Evolutionary conservation across 2,797 vertebrate species (phyloP).

Genomic region (Enteromius viviparus): DNA sequence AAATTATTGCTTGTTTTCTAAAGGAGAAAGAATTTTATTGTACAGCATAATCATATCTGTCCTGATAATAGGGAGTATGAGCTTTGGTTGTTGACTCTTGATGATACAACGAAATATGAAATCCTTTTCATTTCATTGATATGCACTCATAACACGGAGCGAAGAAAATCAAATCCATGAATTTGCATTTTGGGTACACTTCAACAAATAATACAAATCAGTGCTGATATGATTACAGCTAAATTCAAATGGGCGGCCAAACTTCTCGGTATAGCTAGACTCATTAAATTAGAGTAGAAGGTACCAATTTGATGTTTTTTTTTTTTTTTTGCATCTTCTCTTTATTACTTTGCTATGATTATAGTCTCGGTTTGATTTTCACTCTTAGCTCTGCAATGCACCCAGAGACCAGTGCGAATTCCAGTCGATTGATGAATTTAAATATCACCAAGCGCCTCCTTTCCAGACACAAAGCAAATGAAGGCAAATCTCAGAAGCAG

Average conservation of each 20-base stretch:
- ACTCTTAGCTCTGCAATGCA: conserved; percentile 64
- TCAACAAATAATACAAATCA: conserved; percentile 54
- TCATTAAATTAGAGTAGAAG: conserved; percentile 52
- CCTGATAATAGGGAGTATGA: conserved; percentile 72
- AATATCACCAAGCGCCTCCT: conserved; percentile 69
- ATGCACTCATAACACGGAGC: conserved; percentile 48
- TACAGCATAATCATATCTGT: conserved; percentile 73
- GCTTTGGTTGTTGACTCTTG: conserved; percentile 77
- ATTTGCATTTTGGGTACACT: conserved; percentile 53
- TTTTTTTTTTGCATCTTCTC: conserved; percentile 36
- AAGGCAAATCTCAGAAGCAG: conserved; percentile 55
- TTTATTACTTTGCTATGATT: conserved; percentile 60
- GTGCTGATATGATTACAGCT: conserved; percentile 58
- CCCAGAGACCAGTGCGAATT: conserved; percentile 56
- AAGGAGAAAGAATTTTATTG: conserved; percentile 50
- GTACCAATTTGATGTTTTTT: conserved; percentile 42
- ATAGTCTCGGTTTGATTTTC: conserved; percentile 56
- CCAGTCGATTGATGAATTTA: conserved; percentile 74
- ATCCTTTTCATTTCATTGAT: conserved; percentile 48
- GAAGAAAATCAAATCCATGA: conserved; percentile 54
- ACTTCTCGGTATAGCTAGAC: conserved; percentile 48
- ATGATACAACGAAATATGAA: conserved; percentile 67
- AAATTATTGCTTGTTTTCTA: conserved; percentile 57
- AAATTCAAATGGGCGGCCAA: conserved; percentile 52
- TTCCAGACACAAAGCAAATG: conserved; percentile 64